Evolutionary conservation across 2,888 invertebrate genomes (phyloP).

Genomic region (Clanis bilineata): DNA sequence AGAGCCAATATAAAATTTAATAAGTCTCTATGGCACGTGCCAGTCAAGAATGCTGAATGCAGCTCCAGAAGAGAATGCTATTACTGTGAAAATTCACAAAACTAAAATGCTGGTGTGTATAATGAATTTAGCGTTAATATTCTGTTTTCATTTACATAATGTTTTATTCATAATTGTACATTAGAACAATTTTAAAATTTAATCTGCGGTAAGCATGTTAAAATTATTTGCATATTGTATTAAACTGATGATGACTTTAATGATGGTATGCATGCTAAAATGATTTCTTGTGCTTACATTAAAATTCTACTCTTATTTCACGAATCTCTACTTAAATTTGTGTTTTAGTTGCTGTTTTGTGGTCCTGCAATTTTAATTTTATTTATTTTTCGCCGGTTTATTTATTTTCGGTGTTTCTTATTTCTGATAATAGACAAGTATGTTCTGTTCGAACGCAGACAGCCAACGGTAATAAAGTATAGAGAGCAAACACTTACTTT

Average conservation of each 20-base stretch:
- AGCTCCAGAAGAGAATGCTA: neutral
- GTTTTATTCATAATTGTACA: neutral
- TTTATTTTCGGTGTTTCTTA: neutral
- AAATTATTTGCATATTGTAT: neutral
- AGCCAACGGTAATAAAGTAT: neutral
- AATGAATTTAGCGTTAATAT: neutral
- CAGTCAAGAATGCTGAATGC: neutral
- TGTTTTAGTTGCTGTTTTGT: neutral
- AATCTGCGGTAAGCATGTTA: neutral
- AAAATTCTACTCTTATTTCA: neutral
- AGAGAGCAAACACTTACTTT: constrained; percentile 26
- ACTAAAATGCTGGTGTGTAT: neutral
- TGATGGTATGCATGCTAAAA: neutral
- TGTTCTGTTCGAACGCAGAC: neutral
- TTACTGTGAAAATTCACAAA: no score
- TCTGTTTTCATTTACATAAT: neutral
- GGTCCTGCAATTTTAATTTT: neutral
- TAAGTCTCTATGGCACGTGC: constrained; percentile 34
- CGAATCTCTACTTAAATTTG: neutral
- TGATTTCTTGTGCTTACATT: neutral
- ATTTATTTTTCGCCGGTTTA: neutral
- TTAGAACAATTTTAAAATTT: no score
- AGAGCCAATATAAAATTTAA: neutral
- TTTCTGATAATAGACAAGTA: neutral
- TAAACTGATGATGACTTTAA: neutral